Percentiles rank a stretch among this genome's conserved stretches.
phyloP scores from a whole-genome alignment of 2,888 invertebrate genomes.

The Agonopterix arenella region DNA sequence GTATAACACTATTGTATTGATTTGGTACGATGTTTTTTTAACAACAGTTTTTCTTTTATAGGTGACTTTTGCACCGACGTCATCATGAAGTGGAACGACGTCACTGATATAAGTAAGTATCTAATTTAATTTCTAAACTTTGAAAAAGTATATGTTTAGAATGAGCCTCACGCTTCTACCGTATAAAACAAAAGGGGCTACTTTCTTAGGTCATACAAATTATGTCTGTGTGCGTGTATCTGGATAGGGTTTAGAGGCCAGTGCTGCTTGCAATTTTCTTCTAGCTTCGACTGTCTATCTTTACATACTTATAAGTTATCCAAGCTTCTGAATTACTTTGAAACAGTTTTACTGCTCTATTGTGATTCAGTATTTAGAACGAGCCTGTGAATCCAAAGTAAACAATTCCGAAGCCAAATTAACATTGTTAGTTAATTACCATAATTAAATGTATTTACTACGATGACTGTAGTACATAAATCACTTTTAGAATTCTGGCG shows the following conservation, averaged over 20 bases:
- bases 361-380: not conserved
- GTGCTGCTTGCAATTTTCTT: too few species aligned
- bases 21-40: not conserved
- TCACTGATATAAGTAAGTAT: constrained; percentile 68
- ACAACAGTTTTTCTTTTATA: constrained; percentile 34
- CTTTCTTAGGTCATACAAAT: too few species aligned
- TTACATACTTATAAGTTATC: too few species aligned
- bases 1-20: not conserved
- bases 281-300: too few species aligned
- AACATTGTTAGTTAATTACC: not conserved
- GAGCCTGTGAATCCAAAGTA: not conserved
- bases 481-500: constrained; percentile 3
- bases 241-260: too few species aligned
- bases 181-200: too few species aligned
- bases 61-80: constrained; percentile 70
- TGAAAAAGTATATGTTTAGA: not conserved
- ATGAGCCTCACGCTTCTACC: too few species aligned
- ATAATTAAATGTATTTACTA: not conserved
- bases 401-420: not conserved
- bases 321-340: too few species aligned
- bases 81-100: constrained; percentile 74
- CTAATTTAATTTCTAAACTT: not conserved
- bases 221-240: too few species aligned
- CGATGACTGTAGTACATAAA: not conserved
- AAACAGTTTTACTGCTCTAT: not conserved